Evolutionary conservation across 1,140 invertebrate species (phyloP).

Genomic region (Andricus grossulariae): DNA sequence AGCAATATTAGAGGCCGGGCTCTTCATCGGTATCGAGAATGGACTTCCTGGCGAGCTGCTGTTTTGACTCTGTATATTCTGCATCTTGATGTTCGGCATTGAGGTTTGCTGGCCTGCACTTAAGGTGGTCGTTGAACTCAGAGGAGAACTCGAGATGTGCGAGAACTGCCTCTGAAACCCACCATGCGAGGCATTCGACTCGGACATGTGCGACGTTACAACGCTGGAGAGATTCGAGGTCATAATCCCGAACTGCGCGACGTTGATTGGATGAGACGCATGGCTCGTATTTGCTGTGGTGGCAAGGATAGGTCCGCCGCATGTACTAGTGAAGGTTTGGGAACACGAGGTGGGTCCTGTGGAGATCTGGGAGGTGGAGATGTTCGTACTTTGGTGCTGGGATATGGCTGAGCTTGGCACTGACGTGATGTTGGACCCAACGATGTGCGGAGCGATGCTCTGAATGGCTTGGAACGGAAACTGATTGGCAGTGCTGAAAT

Average conservation of each 20-base stretch:
- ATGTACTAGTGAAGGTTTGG: constrained; percentile 68
- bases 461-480: constrained; percentile 73
- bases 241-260: constrained; percentile 71
- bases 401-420: constrained; percentile 62
- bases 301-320: constrained; percentile 65
- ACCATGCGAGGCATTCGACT: constrained; percentile 48
- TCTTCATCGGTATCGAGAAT: constrained; percentile 73
- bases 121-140: constrained; percentile 55
- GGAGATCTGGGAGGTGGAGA: constrained; percentile 61
- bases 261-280: constrained; percentile 64
- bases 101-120: constrained; percentile 57
- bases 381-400: constrained; percentile 62
- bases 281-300: constrained; percentile 64
- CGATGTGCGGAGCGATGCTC: constrained; percentile 72
- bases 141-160: constrained; percentile 60
- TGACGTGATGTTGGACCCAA: constrained; percentile 67
- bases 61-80: constrained; percentile 70
- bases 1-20: constrained; percentile 73
- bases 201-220: constrained; percentile 66
- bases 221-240: constrained; percentile 69
- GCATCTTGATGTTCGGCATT: constrained; percentile 70
- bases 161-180: constrained; percentile 65
- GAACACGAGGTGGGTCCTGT: constrained; percentile 59
- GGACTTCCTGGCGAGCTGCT: constrained; percentile 71
- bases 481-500: constrained; percentile 65